phyloP scores from a whole-genome alignment of 1,140 invertebrate species.

The Temnothorax nylanderi region DNA sequence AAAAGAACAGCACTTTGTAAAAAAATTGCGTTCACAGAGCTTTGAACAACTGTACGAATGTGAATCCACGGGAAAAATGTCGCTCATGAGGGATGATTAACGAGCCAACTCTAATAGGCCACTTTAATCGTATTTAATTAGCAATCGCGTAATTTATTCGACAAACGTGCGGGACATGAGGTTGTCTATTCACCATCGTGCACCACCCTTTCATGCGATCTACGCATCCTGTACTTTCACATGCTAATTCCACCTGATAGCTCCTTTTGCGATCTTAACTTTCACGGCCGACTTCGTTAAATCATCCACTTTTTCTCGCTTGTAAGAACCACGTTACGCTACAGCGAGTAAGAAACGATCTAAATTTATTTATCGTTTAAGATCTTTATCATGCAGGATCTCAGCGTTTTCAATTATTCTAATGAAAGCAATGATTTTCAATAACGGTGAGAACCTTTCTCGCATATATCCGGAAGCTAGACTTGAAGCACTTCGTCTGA shows the following conservation, averaged over 20 bases:
- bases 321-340: background rate
- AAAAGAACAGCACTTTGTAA: background rate
- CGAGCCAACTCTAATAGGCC: conserved; percentile 64
- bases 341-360: background rate
- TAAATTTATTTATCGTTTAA: background rate
- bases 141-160: conserved; percentile 73
- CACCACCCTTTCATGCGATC: background rate
- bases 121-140: conserved; percentile 71
- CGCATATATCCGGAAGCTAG: background rate
- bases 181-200: conserved; percentile 6
- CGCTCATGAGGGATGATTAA: conserved; percentile 65
- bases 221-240: conserved; percentile 40
- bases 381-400: background rate
- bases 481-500: background rate
- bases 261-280: background rate
- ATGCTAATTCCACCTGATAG: conserved; percentile 48
- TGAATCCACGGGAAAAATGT: conserved; percentile 57
- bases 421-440: conserved; percentile 7
- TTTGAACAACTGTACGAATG: conserved; percentile 49
- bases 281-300: background rate
- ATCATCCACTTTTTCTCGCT: background rate
- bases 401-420: background rate
- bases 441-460: background rate
- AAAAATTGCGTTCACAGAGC: conserved; percentile 37
- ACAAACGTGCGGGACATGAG: conserved; percentile 50